These are phyloP conservation scores for Hoplostethus atlanticus DNA, from an alignment of 2,797 vertebrate genomes.

Conservation along the genomic window DNA sequence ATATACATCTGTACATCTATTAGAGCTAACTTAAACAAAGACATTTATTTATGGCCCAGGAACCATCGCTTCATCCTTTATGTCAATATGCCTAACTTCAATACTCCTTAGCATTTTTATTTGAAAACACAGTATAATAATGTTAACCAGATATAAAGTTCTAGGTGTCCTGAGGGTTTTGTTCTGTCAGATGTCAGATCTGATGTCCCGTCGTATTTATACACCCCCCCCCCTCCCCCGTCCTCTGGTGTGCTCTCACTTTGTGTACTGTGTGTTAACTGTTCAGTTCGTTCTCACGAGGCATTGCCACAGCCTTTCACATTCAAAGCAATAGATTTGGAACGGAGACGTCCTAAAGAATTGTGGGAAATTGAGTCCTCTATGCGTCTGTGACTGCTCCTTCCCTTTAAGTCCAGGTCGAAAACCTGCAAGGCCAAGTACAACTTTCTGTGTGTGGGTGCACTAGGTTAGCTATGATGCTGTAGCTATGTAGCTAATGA, in stretches of 20 bases:
- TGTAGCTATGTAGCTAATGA: constrained; percentile 61
- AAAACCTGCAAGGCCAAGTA: constrained; percentile 5
- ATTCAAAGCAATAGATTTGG: constrained; percentile 80
- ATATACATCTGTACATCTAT: constrained; percentile 75
- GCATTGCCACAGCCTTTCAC: constrained; percentile 48
- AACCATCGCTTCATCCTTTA: constrained; percentile 57
- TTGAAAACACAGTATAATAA: constrained; percentile 72
- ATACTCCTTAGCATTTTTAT: constrained; percentile 69
- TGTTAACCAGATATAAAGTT: constrained; percentile 72
- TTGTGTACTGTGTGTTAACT: constrained; percentile 42
- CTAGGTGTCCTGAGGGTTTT: constrained; percentile 68
- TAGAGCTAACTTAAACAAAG: constrained; percentile 78
- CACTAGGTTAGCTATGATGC: constrained; percentile 38
- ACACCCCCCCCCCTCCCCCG: constrained; percentile 7
- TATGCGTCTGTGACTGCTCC: constrained; percentile 42
- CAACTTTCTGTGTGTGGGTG: constrained; percentile 43
- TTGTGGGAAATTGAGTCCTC: constrained; percentile 53
- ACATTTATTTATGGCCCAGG: constrained; percentile 77
- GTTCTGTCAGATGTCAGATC: constrained; percentile 50
- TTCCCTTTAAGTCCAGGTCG: constrained; percentile 72
- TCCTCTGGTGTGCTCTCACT: constrained; percentile 40
- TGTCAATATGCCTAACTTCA: constrained; percentile 50
- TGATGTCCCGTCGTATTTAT: constrained; percentile 59
- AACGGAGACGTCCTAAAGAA: constrained; percentile 60
- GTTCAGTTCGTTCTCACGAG: constrained; percentile 38